Percentiles rank a stretch among this genome's conserved stretches.
Evolutionary conservation across 1,140 invertebrate species (phyloP).

Genomic region (Panulirus ornatus): DNA sequence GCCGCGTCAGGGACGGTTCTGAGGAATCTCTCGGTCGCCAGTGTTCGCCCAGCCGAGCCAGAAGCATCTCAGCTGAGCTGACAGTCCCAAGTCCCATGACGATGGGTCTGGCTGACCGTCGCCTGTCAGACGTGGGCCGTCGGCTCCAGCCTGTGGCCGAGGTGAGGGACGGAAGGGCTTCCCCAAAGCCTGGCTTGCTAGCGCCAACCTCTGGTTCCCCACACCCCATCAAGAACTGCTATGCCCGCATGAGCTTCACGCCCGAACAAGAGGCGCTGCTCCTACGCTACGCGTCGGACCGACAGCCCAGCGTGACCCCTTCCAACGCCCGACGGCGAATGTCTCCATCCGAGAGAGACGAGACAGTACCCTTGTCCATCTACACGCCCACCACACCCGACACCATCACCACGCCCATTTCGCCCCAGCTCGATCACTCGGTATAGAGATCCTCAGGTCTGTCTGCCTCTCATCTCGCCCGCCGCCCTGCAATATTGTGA

Average conservation of each 20-base stretch:
- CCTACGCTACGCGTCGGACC: constrained; percentile 52
- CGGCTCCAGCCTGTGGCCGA: constrained; percentile 37
- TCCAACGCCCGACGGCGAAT: neutral
- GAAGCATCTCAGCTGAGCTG: constrained; percentile 39
- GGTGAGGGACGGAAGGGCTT: constrained; percentile 15
- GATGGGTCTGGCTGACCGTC: neutral
- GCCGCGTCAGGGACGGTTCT: constrained; percentile 41
- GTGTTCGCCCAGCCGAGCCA: constrained; percentile 18
- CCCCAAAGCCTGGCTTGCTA: neutral
- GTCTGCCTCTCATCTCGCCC: neutral
- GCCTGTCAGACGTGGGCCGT: constrained; percentile 26
- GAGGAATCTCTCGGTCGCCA: constrained; percentile 46
- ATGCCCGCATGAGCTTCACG: constrained; percentile 70
- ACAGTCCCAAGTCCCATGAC: neutral
- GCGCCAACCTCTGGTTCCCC: constrained; percentile 60
- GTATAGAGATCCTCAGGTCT: constrained; percentile 15
- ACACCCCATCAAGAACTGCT: constrained; percentile 73
- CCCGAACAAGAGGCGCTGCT: constrained; percentile 72
- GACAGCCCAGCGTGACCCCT: constrained; percentile 11
- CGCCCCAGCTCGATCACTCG: constrained; percentile 33
- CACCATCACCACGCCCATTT: constrained; percentile 39
- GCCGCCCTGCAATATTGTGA: neutral
- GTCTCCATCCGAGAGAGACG: neutral
- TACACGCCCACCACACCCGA: constrained; percentile 55
- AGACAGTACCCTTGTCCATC: constrained; percentile 39